phyloP scores from a whole-genome alignment of 2,113 vertebrate genomes.

The Chauna torquata region DNA sequence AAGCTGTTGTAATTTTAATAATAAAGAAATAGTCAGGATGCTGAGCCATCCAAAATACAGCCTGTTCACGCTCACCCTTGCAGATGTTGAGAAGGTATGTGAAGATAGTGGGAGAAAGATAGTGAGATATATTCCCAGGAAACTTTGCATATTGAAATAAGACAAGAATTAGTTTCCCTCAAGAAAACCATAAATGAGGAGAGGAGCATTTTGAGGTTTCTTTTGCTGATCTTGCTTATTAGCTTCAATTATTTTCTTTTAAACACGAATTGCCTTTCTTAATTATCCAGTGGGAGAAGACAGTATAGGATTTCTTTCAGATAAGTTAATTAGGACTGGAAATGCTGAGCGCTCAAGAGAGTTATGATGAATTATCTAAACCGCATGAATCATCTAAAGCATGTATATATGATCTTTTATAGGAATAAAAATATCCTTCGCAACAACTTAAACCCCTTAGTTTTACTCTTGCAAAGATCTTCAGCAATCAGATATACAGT shows the following conservation, averaged over 20 bases:
- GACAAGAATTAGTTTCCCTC: background rate
- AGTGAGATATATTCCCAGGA: background rate
- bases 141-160: background rate
- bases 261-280: background rate
- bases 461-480: background rate
- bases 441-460: background rate
- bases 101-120: background rate
- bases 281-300: background rate
- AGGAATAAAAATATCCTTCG: background rate
- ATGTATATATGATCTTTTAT: background rate
- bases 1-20: background rate
- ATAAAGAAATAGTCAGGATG: background rate
- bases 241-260: background rate
- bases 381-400: background rate
- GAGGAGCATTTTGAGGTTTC: background rate
- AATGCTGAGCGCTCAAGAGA: background rate
- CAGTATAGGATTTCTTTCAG: background rate
- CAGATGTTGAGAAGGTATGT: background rate
- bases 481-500: background rate
- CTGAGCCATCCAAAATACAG: background rate
- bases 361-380: background rate
- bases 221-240: slow-evolving; percentile 9
- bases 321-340: background rate
- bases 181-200: background rate
- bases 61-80: background rate